Evolutionary conservation across 2,888 invertebrate species (phyloP).

Genomic region (Formica aserva): DNA sequence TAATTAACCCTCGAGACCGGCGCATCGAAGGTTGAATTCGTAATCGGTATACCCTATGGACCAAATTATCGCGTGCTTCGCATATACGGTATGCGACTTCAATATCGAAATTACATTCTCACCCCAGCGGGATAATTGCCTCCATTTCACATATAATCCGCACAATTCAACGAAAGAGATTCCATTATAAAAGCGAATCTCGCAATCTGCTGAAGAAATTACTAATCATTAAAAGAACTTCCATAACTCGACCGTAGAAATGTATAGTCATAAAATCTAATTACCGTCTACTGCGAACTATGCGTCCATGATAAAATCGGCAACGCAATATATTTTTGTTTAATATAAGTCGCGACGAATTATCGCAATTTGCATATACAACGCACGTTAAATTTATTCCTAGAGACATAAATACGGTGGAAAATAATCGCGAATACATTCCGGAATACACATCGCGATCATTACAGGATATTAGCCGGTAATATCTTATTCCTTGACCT

Average conservation of each 20-base stretch:
- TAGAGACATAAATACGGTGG: conserved; percentile 11
- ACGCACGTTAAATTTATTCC: neutral
- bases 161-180: conserved; percentile 52
- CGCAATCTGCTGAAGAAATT: conserved; percentile 51
- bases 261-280: conserved; percentile 46
- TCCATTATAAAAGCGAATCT: conserved; percentile 40
- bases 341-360: conserved; percentile 1
- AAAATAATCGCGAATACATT: conserved; percentile 16
- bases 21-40: conserved; percentile 52
- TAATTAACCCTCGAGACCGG: conserved; percentile 56
- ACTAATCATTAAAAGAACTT: conserved; percentile 53
- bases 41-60: conserved; percentile 52
- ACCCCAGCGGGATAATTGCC: conserved; percentile 46
- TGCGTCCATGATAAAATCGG: conserved; percentile 1
- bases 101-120: conserved; percentile 49
- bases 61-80: conserved; percentile 39
- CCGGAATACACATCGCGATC: neutral
- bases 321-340: conserved; percentile 16
- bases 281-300: neutral
- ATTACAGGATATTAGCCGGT: conserved; percentile 14
- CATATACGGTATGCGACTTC: conserved; percentile 42
- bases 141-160: conserved; percentile 45
- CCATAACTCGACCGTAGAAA: conserved; percentile 34
- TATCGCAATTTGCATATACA: neutral
- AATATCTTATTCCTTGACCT: conserved; percentile 40